These are phyloP conservation scores for Zaprionus inermis DNA, from an alignment of 1,140 invertebrate species.

Conservation along the genomic window DNA sequence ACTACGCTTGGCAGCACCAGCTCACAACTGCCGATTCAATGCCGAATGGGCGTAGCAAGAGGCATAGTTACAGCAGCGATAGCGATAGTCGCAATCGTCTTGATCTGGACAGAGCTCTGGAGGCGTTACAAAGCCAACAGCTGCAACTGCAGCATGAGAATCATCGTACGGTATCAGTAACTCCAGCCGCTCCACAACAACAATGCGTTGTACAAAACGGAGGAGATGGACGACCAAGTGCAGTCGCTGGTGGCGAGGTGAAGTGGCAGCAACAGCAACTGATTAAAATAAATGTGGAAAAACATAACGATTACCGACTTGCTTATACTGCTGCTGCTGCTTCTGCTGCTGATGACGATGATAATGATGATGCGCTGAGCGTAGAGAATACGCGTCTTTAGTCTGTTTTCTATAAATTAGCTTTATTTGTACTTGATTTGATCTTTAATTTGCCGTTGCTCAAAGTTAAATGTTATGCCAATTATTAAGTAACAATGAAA, in stretches of 20 bases:
- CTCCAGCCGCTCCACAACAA: constrained; percentile 14
- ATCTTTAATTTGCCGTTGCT: constrained; percentile 43
- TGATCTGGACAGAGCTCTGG: constrained; percentile 68
- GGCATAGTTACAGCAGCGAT: constrained; percentile 71
- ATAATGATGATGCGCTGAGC: constrained; percentile 76
- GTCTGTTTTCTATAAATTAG: constrained; percentile 59
- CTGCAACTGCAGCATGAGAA: constrained; percentile 55
- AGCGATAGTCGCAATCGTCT: constrained; percentile 69
- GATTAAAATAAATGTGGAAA: constrained; percentile 18
- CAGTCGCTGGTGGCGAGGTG: neutral
- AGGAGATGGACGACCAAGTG: constrained; percentile 4
- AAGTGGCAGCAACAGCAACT: constrained; percentile 11
- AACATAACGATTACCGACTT: constrained; percentile 7
- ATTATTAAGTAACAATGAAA: constrained; percentile 31
- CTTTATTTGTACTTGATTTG: constrained; percentile 52
- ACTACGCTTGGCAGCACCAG: constrained; percentile 55
- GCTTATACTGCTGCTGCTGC: constrained; percentile 1
- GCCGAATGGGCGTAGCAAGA: constrained; percentile 23
- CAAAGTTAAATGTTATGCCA: constrained; percentile 49
- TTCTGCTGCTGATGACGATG: constrained; percentile 16
- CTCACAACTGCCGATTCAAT: constrained; percentile 30
- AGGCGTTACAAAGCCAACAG: constrained; percentile 59
- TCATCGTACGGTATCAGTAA: constrained; percentile 27
- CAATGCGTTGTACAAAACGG: constrained; percentile 58
- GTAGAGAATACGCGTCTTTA: constrained; percentile 83